Evolutionary conservation across 2,888 invertebrate genomes (phyloP).

Genomic region (Sceliomorpha sp.): DNA sequence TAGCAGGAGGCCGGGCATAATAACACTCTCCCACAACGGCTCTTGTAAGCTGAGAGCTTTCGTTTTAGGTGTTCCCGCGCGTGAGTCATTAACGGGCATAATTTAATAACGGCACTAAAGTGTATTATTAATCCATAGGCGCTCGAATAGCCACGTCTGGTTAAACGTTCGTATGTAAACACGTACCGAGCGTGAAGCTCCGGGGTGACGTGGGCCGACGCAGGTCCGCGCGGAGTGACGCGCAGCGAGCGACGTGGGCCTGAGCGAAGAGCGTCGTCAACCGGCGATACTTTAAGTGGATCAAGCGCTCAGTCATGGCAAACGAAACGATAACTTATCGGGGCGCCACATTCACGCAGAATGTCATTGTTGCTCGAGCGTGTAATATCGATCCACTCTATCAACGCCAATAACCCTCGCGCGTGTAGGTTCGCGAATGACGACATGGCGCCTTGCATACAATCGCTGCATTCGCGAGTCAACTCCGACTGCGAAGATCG

Average conservation of each 20-base stretch:
- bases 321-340: slow-evolving; percentile 37
- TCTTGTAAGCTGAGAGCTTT: too few species aligned
- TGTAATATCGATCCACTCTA: slow-evolving; percentile 54
- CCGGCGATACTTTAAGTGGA: not conserved
- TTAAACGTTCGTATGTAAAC: slow-evolving; percentile 14
- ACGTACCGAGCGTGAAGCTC: slow-evolving; percentile 17
- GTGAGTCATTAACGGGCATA: slow-evolving; percentile 25
- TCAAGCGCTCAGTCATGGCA: slow-evolving; percentile 7
- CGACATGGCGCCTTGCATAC: slow-evolving; percentile 23
- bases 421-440: slow-evolving; percentile 12
- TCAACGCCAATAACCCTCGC: slow-evolving; percentile 40
- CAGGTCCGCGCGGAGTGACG: slow-evolving; percentile 3
- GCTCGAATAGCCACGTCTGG: slow-evolving; percentile 17
- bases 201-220: slow-evolving; percentile 7
- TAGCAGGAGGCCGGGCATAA: too few species aligned
- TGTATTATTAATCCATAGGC: slow-evolving; percentile 30
- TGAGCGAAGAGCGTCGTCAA: slow-evolving; percentile 11
- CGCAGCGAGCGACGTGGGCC: slow-evolving; percentile 3
- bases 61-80: slow-evolving; percentile 35
- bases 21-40: too few species aligned
- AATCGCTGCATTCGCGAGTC: slow-evolving; percentile 5
- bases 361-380: slow-evolving; percentile 52
- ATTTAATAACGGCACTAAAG: slow-evolving; percentile 39
- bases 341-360: slow-evolving; percentile 37
- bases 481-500: slow-evolving; percentile 11